phyloP scores from a whole-genome alignment of 2,113 vertebrate genomes.

The Oplegnathus fasciatus region DNA sequence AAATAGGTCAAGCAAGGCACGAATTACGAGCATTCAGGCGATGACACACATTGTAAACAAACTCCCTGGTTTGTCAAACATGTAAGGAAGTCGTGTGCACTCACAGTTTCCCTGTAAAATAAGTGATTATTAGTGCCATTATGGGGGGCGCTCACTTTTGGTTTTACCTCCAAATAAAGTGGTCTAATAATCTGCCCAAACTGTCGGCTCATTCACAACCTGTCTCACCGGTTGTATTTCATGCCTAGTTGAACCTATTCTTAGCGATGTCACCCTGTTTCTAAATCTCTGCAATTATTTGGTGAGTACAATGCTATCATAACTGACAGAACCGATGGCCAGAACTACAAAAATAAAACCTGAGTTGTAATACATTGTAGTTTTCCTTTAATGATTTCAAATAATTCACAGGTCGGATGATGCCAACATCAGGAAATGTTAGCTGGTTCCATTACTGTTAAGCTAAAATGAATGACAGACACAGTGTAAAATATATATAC shows the following conservation, averaged over 20 bases:
- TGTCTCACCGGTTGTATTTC: neutral
- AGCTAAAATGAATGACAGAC: too few relatives aligned
- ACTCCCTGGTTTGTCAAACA: too few relatives aligned
- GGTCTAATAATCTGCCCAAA: neutral
- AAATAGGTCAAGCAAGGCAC: neutral
- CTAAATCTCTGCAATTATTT: neutral
- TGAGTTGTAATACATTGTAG: too few relatives aligned
- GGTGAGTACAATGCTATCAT: neutral
- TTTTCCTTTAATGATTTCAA: too few relatives aligned
- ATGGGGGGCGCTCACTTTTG: neutral
- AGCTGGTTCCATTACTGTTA: too few relatives aligned
- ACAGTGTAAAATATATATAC: neutral
- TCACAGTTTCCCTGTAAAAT: neutral
- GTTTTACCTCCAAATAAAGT: neutral
- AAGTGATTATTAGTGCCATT: neutral
- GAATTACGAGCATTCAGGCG: neutral
- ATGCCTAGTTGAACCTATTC: neutral
- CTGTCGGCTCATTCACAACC: too few relatives aligned
- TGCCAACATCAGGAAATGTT: too few relatives aligned
- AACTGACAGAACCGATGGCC: neutral
- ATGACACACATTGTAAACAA: neutral
- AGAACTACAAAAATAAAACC: neutral
- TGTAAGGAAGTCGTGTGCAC: neutral
- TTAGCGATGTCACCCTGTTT: neutral
- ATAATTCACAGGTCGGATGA: too few relatives aligned